Percentiles rank a stretch among this genome's conserved stretches.
Evolutionary conservation across 2,888 invertebrate species (phyloP).

Genomic region (Parthenolecanium corni): DNA sequence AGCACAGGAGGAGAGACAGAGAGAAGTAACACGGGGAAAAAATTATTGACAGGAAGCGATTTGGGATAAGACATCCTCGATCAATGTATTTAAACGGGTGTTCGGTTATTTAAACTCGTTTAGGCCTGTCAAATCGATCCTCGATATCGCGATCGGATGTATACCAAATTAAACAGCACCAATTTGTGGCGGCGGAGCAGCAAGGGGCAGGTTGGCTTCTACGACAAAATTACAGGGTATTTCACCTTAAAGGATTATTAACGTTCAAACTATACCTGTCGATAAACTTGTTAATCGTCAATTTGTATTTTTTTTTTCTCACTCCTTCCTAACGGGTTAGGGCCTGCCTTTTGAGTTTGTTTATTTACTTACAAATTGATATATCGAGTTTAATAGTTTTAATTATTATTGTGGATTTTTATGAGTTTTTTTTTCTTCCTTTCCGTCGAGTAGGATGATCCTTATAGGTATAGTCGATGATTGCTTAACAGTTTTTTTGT

Average conservation of each 20-base stretch:
- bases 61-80: conserved; percentile 18
- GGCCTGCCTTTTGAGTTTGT: background rate
- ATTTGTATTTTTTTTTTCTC: background rate
- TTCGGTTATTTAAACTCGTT: conserved; percentile 24
- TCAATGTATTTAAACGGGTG: conserved; percentile 14
- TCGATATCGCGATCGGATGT: conserved; percentile 25
- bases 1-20: too few relatives aligned
- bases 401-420: too few relatives aligned
- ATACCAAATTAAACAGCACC: conserved; percentile 27
- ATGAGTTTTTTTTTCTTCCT: too few relatives aligned
- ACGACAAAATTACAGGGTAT: conserved; percentile 25
- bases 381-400: too few relatives aligned
- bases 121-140: conserved; percentile 25
- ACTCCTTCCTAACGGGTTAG: background rate
- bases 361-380: background rate
- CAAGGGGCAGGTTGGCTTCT: conserved; percentile 14
- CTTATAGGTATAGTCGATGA: too few relatives aligned
- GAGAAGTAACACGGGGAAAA: background rate
- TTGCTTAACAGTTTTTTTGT: too few relatives aligned
- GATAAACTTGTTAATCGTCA: conserved; percentile 6
- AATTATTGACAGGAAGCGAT: conserved; percentile 27
- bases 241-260: background rate
- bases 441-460: too few relatives aligned
- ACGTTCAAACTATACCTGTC: background rate
- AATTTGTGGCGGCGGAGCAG: conserved; percentile 8